A percentile compares a stretch with the other conserved stretches of the same genome.
phyloP scores from a whole-genome alignment of 53 echinoderm and acorn worm genomes.

The Mesocentrotus franciscanus region DNA sequence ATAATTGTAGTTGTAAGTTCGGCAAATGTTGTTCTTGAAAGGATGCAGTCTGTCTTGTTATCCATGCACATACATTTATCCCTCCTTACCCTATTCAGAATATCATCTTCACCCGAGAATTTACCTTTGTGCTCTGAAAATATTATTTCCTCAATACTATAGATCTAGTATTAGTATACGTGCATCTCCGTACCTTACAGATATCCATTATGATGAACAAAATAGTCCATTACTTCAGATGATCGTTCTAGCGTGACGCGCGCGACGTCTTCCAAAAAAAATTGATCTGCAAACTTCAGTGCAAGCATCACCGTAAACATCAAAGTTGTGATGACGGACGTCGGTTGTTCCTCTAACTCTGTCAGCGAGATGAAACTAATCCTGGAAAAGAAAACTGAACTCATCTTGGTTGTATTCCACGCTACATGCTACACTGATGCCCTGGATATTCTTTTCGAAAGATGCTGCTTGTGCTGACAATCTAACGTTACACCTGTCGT shows the following conservation, averaged over 20 bases:
- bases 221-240: neutral
- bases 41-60: too few species aligned
- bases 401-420: neutral
- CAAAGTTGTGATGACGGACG: too few species aligned
- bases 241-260: neutral
- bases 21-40: too few species aligned
- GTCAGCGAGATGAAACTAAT: neutral
- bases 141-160: neutral
- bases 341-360: too few species aligned
- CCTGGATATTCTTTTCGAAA: neutral
- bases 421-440: neutral
- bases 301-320: too few species aligned
- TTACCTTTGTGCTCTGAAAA: neutral
- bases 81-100: neutral
- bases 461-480: neutral
- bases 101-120: neutral
- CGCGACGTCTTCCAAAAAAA: too few species aligned
- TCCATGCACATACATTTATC: neutral
- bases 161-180: too few species aligned
- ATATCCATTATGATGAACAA: neutral
- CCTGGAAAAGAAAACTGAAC: neutral
- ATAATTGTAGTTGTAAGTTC: too few species aligned
- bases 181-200: neutral
- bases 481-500: neutral
- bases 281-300: too few species aligned